These are phyloP conservation scores for Cyaniris semiargus DNA, from an alignment of 2,888 invertebrate genomes.

Conservation along the genomic window DNA sequence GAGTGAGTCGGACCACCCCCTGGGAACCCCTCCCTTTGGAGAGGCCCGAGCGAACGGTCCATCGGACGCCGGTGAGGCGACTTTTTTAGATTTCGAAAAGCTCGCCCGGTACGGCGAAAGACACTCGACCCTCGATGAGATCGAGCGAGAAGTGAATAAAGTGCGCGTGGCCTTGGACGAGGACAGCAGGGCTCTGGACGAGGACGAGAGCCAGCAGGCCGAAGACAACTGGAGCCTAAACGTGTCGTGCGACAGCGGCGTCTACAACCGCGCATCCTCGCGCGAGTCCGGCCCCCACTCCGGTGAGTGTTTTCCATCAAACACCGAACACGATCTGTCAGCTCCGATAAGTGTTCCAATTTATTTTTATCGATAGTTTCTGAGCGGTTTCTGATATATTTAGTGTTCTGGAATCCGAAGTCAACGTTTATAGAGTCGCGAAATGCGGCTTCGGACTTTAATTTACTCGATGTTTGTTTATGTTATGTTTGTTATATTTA, in stretches of 20 bases:
- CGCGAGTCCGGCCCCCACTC: slow-evolving; percentile 78
- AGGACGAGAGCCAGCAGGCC: slow-evolving; percentile 69
- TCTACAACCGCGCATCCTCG: slow-evolving; percentile 81
- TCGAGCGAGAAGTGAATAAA: slow-evolving; percentile 75
- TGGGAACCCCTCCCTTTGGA: slow-evolving; percentile 62
- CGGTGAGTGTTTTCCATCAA: slow-evolving; percentile 57
- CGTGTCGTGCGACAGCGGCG: slow-evolving; percentile 80
- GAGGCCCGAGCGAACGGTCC: slow-evolving; percentile 43
- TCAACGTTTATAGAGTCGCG: slow-evolving; percentile 53
- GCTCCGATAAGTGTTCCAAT: slow-evolving; percentile 55
- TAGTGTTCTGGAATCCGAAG: slow-evolving; percentile 57
- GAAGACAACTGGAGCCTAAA: slow-evolving; percentile 78
- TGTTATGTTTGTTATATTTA: slow-evolving; percentile 74
- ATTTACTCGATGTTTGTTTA: slow-evolving; percentile 72
- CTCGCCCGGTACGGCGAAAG: slow-evolving; percentile 57
- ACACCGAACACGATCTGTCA: slow-evolving; percentile 44
- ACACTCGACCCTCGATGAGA: slow-evolving; percentile 72
- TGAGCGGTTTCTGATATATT: slow-evolving; percentile 59
- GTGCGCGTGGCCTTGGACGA: slow-evolving; percentile 74
- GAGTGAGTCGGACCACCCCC: slow-evolving; percentile 65
- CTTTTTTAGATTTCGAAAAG: slow-evolving; percentile 72
- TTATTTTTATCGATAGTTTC: slow-evolving; percentile 61
- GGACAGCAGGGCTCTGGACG: slow-evolving; percentile 73
- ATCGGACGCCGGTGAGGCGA: slow-evolving; percentile 70
- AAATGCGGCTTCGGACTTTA: slow-evolving; percentile 57